Evolutionary conservation across 2,888 invertebrate genomes (phyloP), one percentile per base, ranked within the genome.

Genomic region (Andrena praecox): DNA sequence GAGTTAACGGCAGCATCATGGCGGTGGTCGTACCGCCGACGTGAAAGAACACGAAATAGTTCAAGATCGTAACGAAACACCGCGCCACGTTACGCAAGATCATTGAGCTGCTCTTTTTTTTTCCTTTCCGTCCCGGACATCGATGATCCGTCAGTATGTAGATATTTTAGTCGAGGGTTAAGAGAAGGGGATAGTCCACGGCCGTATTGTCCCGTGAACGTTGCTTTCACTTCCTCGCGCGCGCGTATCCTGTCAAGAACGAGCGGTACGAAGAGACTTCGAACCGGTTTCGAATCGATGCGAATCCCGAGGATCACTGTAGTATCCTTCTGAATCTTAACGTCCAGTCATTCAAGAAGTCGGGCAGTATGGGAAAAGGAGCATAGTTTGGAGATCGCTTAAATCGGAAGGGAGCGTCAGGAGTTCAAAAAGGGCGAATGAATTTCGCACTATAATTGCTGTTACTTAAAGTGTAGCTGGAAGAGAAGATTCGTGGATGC

Each of bases 151-250:
- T 83, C 56, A 62, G 60, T 78, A 71, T 48, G 54, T 60, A 75
- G 66, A 72, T 68, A 81, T 81, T 82, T 85, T 48, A 76, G 69
- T 67, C 67, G 73, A 52, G 82, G 70, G 75, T 68, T 75, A 68
- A 70, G 77, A 85, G 75, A 86, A 87, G 80, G 84, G 86, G 79
- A 85, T 35, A 80, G 85, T 86, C 91, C 91, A 89, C 85, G 90
- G 89, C 82, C 88, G 89, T 89, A 91, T 91, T 91, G 91, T 92
- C 89, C 78, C 87, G 82, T 76, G 85, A 89, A 72, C 81, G 85
- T 88, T 91, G 91, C 92, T 92, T 92, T 92, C 92, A 92, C 92
- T 91, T 92, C 90, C 89, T 90, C 86, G 86, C 82, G 80, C 78
- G 68, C 84, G 82, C 82, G 72, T 72, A 73, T 77, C 64, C 68